Percentiles rank a stretch among this genome's conserved stretches.
phyloP scores from a whole-genome alignment of 2,797 vertebrate genomes.

The Phataginus tetradactyla region DNA sequence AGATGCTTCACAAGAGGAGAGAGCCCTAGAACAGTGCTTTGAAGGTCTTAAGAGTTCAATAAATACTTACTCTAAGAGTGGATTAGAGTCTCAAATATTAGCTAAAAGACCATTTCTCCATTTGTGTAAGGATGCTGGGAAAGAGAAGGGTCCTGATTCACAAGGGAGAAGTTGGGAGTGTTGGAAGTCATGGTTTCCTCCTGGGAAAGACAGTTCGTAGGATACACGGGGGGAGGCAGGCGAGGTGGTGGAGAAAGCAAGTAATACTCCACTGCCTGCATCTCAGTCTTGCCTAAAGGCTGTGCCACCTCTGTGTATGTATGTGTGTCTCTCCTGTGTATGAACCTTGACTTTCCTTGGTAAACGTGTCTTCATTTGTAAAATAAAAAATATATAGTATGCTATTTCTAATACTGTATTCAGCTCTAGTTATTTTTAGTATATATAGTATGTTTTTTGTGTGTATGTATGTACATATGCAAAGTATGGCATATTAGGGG shows the following conservation, averaged over 20 bases:
- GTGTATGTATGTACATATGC: background rate
- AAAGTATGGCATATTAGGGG: background rate
- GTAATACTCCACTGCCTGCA: accelerated
- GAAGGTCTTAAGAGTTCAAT: background rate
- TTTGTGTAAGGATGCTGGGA: background rate
- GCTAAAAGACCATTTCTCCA: background rate
- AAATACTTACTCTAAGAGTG: background rate
- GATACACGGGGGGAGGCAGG: background rate
- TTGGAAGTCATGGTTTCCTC: background rate
- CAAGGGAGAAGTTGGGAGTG: background rate
- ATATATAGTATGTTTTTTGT: background rate
- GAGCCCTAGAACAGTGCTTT: background rate
- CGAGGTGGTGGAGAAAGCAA: background rate
- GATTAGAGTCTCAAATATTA: background rate
- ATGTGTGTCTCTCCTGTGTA: background rate
- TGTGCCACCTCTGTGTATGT: background rate
- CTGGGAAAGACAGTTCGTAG: background rate
- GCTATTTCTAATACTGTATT: background rate
- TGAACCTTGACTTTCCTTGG: background rate
- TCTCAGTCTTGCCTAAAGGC: background rate
- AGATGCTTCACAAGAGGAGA: background rate
- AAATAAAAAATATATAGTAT: background rate
- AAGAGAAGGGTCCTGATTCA: background rate
- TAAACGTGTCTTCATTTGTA: background rate
- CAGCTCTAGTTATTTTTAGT: background rate